phyloP scores from a whole-genome alignment of 2,113 vertebrate genomes.

The Leucopsar rothschildi region DNA sequence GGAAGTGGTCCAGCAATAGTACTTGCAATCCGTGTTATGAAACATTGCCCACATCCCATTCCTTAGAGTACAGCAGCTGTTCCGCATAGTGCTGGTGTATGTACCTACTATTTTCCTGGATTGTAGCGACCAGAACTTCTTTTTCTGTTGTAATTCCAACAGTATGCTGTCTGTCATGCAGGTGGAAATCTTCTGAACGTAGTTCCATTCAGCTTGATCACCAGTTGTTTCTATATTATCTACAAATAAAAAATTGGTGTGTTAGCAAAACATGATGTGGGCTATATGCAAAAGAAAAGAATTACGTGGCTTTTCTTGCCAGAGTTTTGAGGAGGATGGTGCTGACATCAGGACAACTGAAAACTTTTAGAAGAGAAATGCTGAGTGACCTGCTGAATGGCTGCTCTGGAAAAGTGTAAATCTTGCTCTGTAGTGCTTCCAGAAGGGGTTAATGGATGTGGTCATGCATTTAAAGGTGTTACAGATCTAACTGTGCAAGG shows the following conservation, averaged over 20 bases:
- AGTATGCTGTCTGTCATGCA: background rate
- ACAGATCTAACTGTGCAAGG: background rate
- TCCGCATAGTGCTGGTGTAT: rapidly evolving
- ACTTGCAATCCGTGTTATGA: rapidly evolving
- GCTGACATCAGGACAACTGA: background rate
- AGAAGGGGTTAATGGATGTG: background rate
- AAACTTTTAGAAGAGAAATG: background rate
- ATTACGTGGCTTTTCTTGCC: background rate
- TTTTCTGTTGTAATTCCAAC: background rate
- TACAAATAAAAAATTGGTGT: background rate
- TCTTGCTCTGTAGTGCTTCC: background rate
- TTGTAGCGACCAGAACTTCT: background rate
- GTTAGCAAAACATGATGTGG: background rate
- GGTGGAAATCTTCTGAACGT: background rate
- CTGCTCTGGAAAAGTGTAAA: background rate
- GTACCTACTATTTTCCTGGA: background rate
- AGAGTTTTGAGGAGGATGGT: background rate
- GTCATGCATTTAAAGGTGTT: background rate
- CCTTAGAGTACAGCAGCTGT: background rate
- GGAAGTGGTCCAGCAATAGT: background rate
- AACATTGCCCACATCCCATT: background rate
- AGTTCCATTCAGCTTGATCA: background rate
- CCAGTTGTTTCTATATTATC: background rate
- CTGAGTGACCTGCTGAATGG: background rate
- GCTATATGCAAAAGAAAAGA: background rate